These are phyloP conservation scores for Apostichopus japonicus DNA, from an alignment of 35 echinoderm and acorn worm species.

Conservation along the genomic window DNA sequence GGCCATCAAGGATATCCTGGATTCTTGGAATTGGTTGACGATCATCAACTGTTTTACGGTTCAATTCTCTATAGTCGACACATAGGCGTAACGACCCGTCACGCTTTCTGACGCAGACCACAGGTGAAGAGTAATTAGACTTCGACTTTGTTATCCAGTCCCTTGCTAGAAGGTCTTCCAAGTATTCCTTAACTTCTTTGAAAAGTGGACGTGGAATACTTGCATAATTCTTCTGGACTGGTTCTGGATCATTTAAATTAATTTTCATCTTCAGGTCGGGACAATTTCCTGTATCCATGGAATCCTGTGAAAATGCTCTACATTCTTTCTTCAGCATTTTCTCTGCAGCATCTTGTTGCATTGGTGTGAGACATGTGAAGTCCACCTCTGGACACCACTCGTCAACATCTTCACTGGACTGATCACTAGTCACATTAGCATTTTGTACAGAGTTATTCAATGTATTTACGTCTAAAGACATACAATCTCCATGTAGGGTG, in stretches of 20 bases:
- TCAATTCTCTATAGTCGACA: no score
- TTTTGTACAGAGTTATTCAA: no score
- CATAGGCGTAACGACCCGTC: slow-evolving; percentile 59
- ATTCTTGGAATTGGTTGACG: slow-evolving; percentile 74
- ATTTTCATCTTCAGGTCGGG: no score
- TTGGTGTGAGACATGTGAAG: neutral
- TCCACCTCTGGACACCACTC: neutral
- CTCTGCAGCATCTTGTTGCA: neutral
- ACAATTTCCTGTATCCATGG: neutral
- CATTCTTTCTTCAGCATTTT: neutral
- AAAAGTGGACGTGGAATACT: slow-evolving; percentile 65
- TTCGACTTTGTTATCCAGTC: slow-evolving; percentile 63
- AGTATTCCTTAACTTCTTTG: slow-evolving; percentile 71
- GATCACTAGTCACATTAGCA: no score
- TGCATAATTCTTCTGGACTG: slow-evolving; percentile 69
- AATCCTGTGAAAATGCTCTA: slow-evolving; percentile 1
- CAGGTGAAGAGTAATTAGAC: slow-evolving; percentile 72
- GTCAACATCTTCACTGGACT: no score
- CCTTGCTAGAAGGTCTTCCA: slow-evolving; percentile 54
- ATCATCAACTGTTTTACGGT: slow-evolving; percentile 59
- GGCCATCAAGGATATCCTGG: slow-evolving; percentile 51
- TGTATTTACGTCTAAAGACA: no score
- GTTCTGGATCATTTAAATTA: neutral
- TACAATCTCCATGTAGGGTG: no score
- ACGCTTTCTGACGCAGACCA: slow-evolving; percentile 68